Conservation (phyloP, 1,140 invertebrate genomes). For the Daktulosphaira vitifoliae region DNA sequence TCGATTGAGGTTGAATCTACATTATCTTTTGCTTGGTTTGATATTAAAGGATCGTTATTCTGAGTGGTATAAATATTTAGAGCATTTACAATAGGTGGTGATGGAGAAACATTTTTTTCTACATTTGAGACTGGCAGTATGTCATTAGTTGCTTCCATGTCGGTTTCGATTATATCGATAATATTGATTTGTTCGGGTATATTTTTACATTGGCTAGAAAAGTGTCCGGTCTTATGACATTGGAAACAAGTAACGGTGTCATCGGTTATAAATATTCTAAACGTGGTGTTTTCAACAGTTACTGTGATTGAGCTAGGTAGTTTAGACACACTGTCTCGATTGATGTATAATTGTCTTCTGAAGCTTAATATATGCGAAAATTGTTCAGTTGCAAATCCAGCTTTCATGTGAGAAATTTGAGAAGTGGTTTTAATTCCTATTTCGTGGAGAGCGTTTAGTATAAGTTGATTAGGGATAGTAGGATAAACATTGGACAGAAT, state of each 20-base stretch:
- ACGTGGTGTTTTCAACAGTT: neutral
- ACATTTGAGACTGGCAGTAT: too few species aligned
- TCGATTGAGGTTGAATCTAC: neutral
- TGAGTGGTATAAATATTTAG: neutral
- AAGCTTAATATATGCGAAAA: neutral
- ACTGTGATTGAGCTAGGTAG: conserved; percentile 1
- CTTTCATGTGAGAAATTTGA: conserved; percentile 1
- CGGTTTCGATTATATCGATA: neutral
- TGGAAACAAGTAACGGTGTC: neutral
- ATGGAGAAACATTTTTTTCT: too few species aligned
- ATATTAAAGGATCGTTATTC: neutral
- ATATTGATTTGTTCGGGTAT: neutral
- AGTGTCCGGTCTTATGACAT: neutral
- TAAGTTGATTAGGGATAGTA: conserved; percentile 1
- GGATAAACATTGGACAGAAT: conserved; percentile 5
- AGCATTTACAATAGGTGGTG: neutral
- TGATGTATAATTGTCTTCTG: conserved; percentile 3
- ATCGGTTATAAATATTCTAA: conserved; percentile 6
- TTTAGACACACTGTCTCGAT: neutral
- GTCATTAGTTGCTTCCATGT: neutral
- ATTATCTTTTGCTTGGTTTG: neutral
- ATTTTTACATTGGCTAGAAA: neutral
- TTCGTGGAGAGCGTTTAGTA: neutral
- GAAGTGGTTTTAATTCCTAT: conserved; percentile 3
- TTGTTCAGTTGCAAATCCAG: neutral